phyloP scores from a whole-genome alignment of 2,888 invertebrate genomes.

The Ectemnius continuus region DNA sequence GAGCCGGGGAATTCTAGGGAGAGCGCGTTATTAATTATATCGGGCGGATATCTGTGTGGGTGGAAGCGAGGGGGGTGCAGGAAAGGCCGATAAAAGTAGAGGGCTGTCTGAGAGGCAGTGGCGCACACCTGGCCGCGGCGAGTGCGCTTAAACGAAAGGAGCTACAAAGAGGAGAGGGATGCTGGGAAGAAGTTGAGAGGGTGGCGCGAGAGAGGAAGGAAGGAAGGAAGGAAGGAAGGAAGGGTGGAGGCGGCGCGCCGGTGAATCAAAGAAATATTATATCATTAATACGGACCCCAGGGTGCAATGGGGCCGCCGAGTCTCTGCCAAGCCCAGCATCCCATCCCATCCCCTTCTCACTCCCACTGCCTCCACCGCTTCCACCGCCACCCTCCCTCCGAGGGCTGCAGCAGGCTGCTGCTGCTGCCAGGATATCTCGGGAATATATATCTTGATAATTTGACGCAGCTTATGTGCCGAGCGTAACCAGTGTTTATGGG shows the following conservation, averaged over 20 bases:
- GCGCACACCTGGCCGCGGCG: conserved; percentile 2
- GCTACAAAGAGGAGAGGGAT: conserved; percentile 13
- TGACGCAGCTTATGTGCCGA: conserved; percentile 67
- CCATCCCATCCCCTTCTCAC: conserved; percentile 1
- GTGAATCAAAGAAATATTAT: conserved; percentile 75
- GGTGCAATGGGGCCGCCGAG: conserved; percentile 63
- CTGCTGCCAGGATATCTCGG: conserved; percentile 45
- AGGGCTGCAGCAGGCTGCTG: too few relatives aligned
- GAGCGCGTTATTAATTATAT: too few relatives aligned
- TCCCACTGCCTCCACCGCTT: neutral
- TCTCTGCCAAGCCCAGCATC: conserved; percentile 47
- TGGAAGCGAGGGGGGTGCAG: too few relatives aligned
- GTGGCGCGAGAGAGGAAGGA: conserved; percentile 1
- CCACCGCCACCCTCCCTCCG: conserved; percentile 2
- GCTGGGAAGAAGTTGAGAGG: too few relatives aligned
- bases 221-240: conserved; percentile 30
- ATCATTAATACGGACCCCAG: conserved; percentile 72
- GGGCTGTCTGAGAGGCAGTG: neutral
- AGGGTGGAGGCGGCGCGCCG: conserved; percentile 68
- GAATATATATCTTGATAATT: conserved; percentile 72
- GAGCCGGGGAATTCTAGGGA: too few relatives aligned
- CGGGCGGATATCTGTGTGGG: too few relatives aligned
- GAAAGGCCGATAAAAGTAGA: too few relatives aligned
- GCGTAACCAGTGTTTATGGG: conserved; percentile 73
- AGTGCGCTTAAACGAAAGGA: conserved; percentile 45